phyloP scores from a whole-genome alignment of 37 sponge, comb jelly and placozoan genomes.

The Mnemiopsis leidyi region DNA sequence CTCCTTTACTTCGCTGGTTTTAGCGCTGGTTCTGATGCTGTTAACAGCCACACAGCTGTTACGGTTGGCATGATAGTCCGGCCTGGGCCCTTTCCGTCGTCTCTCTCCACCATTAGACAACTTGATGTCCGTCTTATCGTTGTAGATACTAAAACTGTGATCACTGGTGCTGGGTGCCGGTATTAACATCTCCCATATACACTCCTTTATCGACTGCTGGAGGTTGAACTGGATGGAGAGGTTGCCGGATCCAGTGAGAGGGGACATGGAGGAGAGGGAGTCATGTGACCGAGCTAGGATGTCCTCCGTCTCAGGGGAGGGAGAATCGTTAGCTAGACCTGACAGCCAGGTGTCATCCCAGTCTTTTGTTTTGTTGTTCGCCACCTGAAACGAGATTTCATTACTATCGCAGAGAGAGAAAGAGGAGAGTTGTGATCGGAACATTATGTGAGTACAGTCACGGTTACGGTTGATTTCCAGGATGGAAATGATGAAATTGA shows the following conservation, averaged over 20 bases:
- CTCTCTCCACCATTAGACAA: neutral
- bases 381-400: slow-evolving; percentile 36
- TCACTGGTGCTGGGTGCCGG: slow-evolving; percentile 19
- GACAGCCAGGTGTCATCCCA: slow-evolving; percentile 63
- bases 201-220: slow-evolving; percentile 44
- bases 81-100: neutral
- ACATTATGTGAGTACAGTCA: too few species aligned
- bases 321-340: slow-evolving; percentile 46
- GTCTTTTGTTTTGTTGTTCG: slow-evolving; percentile 6
- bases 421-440: too few species aligned
- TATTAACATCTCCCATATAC: slow-evolving; percentile 64
- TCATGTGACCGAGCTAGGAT: slow-evolving; percentile 62
- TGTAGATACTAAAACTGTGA: slow-evolving; percentile 33
- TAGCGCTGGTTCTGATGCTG: neutral
- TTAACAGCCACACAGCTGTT: neutral
- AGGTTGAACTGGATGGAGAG: slow-evolving; percentile 57
- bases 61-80: neutral
- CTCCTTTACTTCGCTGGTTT: neutral
- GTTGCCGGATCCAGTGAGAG: slow-evolving; percentile 55
- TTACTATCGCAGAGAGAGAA: too few species aligned
- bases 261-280: slow-evolving; percentile 42
- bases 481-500: too few species aligned
- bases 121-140: neutral
- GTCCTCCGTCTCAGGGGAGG: slow-evolving; percentile 56
- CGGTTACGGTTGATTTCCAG: too few species aligned